Conservation (phyloP, 2,113 vertebrate species). For the Phrynocephalus versicolor region DNA sequence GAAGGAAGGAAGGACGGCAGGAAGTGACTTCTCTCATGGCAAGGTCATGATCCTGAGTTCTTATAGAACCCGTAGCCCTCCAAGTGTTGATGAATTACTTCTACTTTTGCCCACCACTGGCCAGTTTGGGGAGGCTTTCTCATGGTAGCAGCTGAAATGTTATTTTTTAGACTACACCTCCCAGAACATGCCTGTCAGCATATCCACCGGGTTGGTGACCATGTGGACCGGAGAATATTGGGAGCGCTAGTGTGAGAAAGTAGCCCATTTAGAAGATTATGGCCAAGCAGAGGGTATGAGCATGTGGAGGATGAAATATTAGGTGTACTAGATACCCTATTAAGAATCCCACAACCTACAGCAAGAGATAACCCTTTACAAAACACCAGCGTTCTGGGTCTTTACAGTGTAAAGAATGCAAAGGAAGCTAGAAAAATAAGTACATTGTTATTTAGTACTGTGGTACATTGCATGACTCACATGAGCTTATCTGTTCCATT, state of each 20-base stretch:
- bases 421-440: no score
- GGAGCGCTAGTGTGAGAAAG: no score
- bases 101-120: not conserved
- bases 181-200: no score
- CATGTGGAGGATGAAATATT: not conserved
- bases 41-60: no score
- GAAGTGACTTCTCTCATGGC: not conserved
- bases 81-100: not conserved
- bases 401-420: no score
- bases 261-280: no score
- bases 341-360: not conserved
- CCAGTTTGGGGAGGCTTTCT: not conserved
- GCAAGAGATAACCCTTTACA: not conserved
- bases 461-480: no score
- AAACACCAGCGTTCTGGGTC: not conserved
- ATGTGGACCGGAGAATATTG: no score
- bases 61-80: not conserved
- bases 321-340: not conserved
- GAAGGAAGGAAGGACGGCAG: not conserved
- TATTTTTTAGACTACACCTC: not conserved
- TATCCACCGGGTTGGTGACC: no score
- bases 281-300: not conserved
- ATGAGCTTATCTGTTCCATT: no score
- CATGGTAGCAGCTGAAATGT: no score
- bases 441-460: no score